phyloP scores from a whole-genome alignment of 53 echinoderm and acorn worm species.

The Temnopleurus reevesii region DNA sequence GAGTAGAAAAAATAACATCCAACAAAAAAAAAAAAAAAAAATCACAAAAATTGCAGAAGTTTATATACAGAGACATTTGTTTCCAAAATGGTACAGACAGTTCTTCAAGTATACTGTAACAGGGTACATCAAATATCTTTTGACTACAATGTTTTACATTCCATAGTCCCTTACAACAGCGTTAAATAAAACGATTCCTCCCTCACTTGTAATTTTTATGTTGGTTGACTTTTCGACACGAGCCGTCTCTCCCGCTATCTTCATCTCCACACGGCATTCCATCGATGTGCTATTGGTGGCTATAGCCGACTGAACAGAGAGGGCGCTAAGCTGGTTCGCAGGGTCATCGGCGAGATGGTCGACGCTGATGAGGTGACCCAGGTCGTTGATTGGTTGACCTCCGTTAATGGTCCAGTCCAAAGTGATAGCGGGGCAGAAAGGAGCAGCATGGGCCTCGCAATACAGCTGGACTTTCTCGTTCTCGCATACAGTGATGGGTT shows the following conservation, averaged over 20 bases:
- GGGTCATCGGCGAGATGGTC: neutral
- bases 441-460: conserved; percentile 1
- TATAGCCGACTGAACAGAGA: conserved; percentile 4
- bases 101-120: neutral
- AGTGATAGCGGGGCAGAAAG: conserved; percentile 2
- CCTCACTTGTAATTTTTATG: conserved; percentile 9
- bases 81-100: neutral
- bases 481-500: neutral
- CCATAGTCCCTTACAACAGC: too few relatives aligned
- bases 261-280: neutral
- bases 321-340: neutral
- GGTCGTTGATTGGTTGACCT: neutral
- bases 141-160: neutral
- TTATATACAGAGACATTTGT: neutral
- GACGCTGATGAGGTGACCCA: conserved; percentile 28
- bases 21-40: too few relatives aligned
- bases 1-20: too few relatives aligned
- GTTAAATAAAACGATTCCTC: neutral
- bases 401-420: conserved; percentile 10
- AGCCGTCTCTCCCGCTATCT: neutral
- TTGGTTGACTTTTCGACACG: neutral
- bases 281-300: neutral
- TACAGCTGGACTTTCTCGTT: conserved; percentile 19
- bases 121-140: too few relatives aligned
- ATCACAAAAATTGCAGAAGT: too few relatives aligned